These are phyloP conservation scores for Geothlypis trichas DNA, from an alignment of 2,113 vertebrate species.

Conservation along the genomic window DNA sequence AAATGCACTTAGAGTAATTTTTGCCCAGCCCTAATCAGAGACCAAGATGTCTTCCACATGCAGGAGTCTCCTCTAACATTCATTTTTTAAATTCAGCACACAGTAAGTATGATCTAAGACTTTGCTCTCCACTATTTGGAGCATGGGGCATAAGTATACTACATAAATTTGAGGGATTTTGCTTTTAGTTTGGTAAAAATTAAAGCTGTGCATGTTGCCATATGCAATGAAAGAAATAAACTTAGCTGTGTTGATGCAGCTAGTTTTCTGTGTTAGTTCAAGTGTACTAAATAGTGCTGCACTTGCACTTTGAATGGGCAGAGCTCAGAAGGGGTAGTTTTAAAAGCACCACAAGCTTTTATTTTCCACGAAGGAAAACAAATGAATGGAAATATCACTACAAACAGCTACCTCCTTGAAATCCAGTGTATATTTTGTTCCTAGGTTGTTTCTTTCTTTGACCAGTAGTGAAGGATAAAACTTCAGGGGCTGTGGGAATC, in stretches of 20 bases:
- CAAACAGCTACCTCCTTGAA: background rate
- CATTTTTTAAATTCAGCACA: background rate
- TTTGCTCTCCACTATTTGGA: background rate
- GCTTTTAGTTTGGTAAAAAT: background rate
- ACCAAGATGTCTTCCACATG: background rate
- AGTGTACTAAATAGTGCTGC: background rate
- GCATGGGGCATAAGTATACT: background rate
- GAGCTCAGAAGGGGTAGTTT: background rate
- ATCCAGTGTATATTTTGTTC: background rate
- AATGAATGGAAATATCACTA: background rate
- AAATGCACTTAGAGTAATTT: background rate
- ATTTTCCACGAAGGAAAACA: background rate
- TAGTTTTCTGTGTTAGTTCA: background rate
- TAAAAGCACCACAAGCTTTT: background rate
- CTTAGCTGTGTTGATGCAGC: background rate
- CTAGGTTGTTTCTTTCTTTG: background rate
- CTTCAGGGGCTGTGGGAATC: background rate
- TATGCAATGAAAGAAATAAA: background rate
- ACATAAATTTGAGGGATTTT: background rate
- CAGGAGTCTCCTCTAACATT: background rate
- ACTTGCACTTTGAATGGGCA: background rate
- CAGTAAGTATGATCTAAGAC: background rate
- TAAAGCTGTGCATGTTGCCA: background rate
- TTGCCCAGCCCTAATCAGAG: background rate
- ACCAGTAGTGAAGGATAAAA: background rate